A percentile compares a stretch with the other conserved stretches of the same genome.
These are phyloP conservation scores for Lophotriccus pileatus DNA, from an alignment of 2,797 vertebrate genomes.

Conservation along the genomic window DNA sequence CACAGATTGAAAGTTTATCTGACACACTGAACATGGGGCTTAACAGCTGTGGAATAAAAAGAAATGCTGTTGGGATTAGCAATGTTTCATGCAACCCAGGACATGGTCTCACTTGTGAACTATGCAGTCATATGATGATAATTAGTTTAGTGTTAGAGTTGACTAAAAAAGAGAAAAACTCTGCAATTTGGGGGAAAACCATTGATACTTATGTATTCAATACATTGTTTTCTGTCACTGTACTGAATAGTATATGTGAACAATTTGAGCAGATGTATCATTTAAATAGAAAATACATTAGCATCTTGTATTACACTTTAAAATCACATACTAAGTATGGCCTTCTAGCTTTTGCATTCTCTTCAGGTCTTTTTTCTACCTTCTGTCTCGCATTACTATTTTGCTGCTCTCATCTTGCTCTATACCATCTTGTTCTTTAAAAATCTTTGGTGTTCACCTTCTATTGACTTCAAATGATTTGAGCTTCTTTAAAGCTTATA, in stretches of 20 bases:
- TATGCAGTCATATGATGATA: neutral
- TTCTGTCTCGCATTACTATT: neutral
- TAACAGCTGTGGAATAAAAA: neutral
- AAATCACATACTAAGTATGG: neutral
- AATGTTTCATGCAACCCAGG: neutral
- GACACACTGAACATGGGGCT: neutral
- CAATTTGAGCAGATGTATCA: neutral
- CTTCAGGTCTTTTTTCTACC: neutral
- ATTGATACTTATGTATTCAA: neutral
- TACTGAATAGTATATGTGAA: neutral
- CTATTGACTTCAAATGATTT: neutral
- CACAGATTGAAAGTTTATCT: neutral
- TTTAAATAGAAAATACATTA: neutral
- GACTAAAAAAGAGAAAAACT: neutral
- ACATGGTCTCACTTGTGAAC: neutral
- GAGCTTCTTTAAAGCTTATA: neutral
- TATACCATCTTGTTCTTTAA: neutral
- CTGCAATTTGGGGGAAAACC: neutral
- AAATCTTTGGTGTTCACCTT: neutral
- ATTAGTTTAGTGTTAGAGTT: neutral
- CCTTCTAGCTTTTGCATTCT: neutral
- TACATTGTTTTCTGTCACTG: neutral
- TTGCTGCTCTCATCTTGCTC: neutral
- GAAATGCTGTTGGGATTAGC: neutral
- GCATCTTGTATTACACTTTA: neutral